Conservation (phyloP, 2,888 invertebrate species). For the Panzeria rudis region DNA sequence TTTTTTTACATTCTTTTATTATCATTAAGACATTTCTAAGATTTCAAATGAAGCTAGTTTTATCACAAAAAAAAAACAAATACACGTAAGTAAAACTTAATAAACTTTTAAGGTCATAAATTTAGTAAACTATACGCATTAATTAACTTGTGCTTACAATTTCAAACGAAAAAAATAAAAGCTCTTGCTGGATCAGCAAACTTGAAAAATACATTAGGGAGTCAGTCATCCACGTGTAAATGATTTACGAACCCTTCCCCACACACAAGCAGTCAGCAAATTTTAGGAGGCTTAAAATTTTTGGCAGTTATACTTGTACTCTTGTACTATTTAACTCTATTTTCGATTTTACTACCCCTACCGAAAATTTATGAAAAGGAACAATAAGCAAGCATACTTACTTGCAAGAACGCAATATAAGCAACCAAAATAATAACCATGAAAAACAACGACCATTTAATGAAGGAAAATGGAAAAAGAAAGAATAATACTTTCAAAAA, state of each 20-base stretch:
- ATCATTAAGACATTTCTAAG: background rate
- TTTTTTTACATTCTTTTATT: too few relatives aligned
- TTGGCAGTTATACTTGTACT: background rate
- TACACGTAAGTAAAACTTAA: background rate
- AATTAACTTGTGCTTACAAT: constrained; percentile 46
- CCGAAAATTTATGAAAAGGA: constrained; percentile 7
- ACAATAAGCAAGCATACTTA: constrained; percentile 5
- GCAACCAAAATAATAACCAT: background rate
- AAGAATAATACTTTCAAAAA: background rate
- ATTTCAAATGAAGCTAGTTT: background rate
- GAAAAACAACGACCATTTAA: background rate
- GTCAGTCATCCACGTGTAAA: constrained; percentile 58
- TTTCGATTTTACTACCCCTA: constrained; percentile 11
- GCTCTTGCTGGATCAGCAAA: constrained; percentile 46
- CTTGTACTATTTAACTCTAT: constrained; percentile 1
- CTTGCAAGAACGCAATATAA: background rate
- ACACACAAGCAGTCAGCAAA: background rate
- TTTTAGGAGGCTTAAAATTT: too few relatives aligned
- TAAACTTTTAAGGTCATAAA: constrained; percentile 55
- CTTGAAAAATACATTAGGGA: constrained; percentile 51
- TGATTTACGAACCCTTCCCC: constrained; percentile 41
- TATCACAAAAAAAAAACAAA: background rate
- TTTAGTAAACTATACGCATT: constrained; percentile 44
- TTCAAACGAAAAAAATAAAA: constrained; percentile 7
- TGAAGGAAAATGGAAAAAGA: background rate